Base-by-base conservation (phyloP, 2,797 vertebrate species). In the Enteromius argenteus region DNA sequence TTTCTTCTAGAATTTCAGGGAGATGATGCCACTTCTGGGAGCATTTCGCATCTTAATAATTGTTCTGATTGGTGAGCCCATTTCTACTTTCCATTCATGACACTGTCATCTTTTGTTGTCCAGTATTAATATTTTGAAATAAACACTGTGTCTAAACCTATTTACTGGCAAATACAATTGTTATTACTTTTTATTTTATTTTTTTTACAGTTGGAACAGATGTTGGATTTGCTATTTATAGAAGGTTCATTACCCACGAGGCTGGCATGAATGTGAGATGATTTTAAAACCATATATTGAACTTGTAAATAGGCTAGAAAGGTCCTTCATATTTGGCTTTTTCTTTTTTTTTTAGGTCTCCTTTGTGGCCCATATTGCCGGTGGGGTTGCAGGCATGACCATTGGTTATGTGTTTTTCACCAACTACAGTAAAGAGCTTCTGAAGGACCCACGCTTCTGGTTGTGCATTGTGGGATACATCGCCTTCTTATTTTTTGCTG, bases 341-440 rank as follows among this genome's bases (percentile, higher is more conserved):
- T 42, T 83, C 35, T 30, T 27, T 77, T 13, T 39, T 83, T 46
- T 30, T 27, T 79, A 98, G 97, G 97, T 98, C 44, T 98, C 97
- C 46, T 97, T 98, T 79, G 96, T 97, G 84, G 97, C 97, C 85
- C 97, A 98, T 86, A 94, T 98, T 42, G 97, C 95, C 4, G 97
- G 97, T 0, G 95, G 96, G 9, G 88, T 96, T 66, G 96, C 97
- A 2, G 97, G 97, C 19, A 97, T 98, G 96, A 96, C 96, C 51
- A 89, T 98, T 4, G 97, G 97, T 74, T 98, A 97, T 66, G 95
- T 96, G 14, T 97, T 98, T 91, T 98, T 98, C 90, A 97, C 95
- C 73, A 95, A 90, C 84, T 98, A 96, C 90, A 92, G 96, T 91
- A 89, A 93, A 86, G 95, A 95, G 64, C 92, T 98, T 4, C 92